These are phyloP conservation scores for Callorhinus ursinus DNA, from an alignment of 2,113 vertebrate genomes.

Conservation along the genomic window DNA sequence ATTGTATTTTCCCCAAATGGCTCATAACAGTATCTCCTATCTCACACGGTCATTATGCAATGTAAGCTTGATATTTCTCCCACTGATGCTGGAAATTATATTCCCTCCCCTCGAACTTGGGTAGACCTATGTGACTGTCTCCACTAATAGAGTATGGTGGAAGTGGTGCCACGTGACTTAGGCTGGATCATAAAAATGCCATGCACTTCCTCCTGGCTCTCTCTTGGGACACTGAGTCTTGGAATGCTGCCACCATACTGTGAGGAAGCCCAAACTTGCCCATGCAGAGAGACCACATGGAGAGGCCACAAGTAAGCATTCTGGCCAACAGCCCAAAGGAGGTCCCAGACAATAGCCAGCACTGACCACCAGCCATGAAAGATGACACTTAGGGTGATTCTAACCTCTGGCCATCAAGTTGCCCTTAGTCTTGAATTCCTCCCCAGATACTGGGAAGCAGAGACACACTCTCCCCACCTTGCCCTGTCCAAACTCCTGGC, in stretches of 20 bases:
- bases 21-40: neutral
- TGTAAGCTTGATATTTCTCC: neutral
- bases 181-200: conserved; percentile 36
- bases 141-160: neutral
- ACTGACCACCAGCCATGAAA: neutral
- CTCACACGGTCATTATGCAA: neutral
- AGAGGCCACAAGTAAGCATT: neutral
- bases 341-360: neutral
- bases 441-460: neutral
- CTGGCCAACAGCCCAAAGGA: neutral
- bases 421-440: neutral
- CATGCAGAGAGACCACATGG: neutral
- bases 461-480: neutral
- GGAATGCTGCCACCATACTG: neutral
- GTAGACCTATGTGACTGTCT: neutral
- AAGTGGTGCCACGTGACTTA: neutral
- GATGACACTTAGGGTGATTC: neutral
- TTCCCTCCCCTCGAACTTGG: neutral
- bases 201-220: conserved; percentile 29
- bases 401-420: neutral
- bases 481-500: neutral
- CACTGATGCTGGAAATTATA: neutral
- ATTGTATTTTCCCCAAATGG: neutral
- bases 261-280: neutral
- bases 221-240: conserved; percentile 7